Conservation (phyloP, 2,888 invertebrate species). For the Schizaphis graminum region DNA sequence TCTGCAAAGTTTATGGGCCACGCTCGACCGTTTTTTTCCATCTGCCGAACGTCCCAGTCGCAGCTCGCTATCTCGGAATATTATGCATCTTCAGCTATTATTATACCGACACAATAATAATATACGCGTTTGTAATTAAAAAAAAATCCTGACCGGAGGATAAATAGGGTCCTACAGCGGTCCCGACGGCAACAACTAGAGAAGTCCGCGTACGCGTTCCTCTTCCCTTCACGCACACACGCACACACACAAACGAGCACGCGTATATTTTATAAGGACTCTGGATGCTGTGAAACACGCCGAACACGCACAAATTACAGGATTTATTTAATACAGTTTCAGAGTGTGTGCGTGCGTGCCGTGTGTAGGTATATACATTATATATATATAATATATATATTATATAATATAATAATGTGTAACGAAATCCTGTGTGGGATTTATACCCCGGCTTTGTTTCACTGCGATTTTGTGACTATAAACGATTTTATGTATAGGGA, state of each 20-base stretch:
- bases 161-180: not conserved
- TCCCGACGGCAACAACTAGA: not conserved
- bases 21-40: not conserved
- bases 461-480: not conserved
- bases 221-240: not conserved
- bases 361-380: too few relatives aligned
- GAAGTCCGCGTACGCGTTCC: not conserved
- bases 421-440: not conserved
- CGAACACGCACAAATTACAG: conserved; percentile 22
- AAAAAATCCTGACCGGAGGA: not conserved
- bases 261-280: not conserved
- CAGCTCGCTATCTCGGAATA: not conserved
- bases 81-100: not conserved
- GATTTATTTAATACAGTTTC: not conserved
- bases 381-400: too few relatives aligned
- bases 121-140: not conserved
- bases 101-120: not conserved
- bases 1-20: not conserved
- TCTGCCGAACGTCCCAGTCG: not conserved
- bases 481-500: not conserved
- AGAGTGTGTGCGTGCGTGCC: not conserved
- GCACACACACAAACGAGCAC: not conserved
- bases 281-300: not conserved
- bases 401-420: not conserved
- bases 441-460: not conserved